Conservation (phyloP, 2,888 invertebrate genomes). For the Nudaria mundana region DNA sequence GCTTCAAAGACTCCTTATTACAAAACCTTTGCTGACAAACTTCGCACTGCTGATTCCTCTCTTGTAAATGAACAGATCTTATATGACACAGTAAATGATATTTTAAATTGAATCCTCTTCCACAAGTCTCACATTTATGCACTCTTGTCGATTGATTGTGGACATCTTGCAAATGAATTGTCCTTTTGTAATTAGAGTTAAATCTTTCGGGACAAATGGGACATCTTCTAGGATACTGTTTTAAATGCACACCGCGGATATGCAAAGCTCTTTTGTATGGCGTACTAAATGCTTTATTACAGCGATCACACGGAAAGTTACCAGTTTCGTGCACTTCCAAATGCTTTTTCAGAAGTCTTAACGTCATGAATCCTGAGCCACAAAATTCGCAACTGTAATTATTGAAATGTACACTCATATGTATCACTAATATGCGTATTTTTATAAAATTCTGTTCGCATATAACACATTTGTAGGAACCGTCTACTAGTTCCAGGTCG, state of each 20-base stretch:
- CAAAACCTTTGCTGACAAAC: slow-evolving; percentile 77
- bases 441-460: slow-evolving; percentile 66
- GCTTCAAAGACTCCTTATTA: slow-evolving; percentile 77
- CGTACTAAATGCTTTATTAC: slow-evolving; percentile 67
- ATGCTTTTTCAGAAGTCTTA: slow-evolving; percentile 68
- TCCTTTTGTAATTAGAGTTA: slow-evolving; percentile 70
- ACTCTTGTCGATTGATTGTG: slow-evolving; percentile 71
- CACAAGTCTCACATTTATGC: slow-evolving; percentile 71
- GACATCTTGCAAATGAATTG: slow-evolving; percentile 72
- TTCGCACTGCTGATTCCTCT: slow-evolving; percentile 76
- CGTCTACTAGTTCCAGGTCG: slow-evolving; percentile 50
- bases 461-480: slow-evolving; percentile 61
- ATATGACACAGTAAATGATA: slow-evolving; percentile 71
- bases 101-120: slow-evolving; percentile 66
- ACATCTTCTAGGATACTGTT: slow-evolving; percentile 64
- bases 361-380: slow-evolving; percentile 71
- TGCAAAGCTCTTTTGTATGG: slow-evolving; percentile 65
- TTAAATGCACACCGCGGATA: slow-evolving; percentile 66
- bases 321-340: slow-evolving; percentile 71
- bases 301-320: slow-evolving; percentile 65
- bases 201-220: slow-evolving; percentile 72
- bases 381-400: slow-evolving; percentile 75
- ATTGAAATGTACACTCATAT: slow-evolving; percentile 74
- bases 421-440: slow-evolving; percentile 66
- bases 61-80: slow-evolving; percentile 70